A percentile compares a stretch with the other conserved stretches of the same genome.
phyloP scores from a whole-genome alignment of 2,797 vertebrate species.

The Nothura maculosa region DNA sequence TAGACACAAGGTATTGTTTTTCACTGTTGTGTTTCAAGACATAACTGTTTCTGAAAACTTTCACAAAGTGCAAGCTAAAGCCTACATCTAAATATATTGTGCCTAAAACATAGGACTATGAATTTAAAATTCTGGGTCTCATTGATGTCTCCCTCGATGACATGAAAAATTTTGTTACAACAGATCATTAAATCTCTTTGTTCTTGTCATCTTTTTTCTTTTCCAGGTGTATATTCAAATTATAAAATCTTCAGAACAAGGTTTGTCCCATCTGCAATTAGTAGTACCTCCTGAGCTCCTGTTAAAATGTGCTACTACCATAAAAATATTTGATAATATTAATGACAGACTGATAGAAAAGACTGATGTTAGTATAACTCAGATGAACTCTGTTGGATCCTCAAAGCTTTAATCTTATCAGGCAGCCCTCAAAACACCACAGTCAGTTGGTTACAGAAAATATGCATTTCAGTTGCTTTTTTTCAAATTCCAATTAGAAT shows the following conservation, averaged over 20 bases:
- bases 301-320: not conserved
- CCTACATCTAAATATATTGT: not conserved
- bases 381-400: not conserved
- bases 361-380: not conserved
- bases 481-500: slow-evolving; percentile 48
- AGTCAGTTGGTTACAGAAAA: not conserved
- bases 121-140: not conserved
- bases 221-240: not conserved
- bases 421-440: not conserved
- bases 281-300: not conserved
- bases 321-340: not conserved
- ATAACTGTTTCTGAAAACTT: not conserved
- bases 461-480: not conserved
- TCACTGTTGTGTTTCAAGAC: not conserved
- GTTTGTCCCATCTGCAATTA: not conserved
- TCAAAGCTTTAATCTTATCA: slow-evolving; percentile 28
- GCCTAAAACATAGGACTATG: not conserved
- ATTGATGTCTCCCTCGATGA: not conserved
- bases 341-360: not conserved
- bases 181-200: not conserved
- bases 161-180: not conserved
- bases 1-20: not conserved
- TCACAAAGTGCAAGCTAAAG: not conserved
- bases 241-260: not conserved
- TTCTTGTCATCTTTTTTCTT: not conserved